Evolutionary conservation across 2,797 vertebrate genomes (phyloP), one percentile per base, ranked within the genome.

Genomic region (Lophius americanus): DNA sequence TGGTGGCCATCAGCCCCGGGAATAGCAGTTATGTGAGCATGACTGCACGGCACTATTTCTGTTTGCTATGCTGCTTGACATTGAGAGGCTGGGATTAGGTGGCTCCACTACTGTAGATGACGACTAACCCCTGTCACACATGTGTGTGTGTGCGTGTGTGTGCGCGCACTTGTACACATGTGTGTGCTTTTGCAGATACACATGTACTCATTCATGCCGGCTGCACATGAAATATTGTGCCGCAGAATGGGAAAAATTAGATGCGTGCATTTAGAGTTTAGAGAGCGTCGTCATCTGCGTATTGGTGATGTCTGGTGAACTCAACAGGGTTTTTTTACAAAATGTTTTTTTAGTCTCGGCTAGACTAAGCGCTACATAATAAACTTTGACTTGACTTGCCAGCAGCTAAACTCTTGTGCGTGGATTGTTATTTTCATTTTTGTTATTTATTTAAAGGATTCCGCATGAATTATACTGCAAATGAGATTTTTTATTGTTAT

Each of bases 21-120:
- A 93, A 93, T 92, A 93, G 92, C 88, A 91, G 87, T 85, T 90
- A 89, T 91, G 92, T 84, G 90, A 90, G 86, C 90, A 90, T 93
- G 92, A 92, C 92, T 85, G 81, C 91, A 91, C 82, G 4, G 63
- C 86, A 85, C 92, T 93, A 93, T 93, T 93, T 92, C 86, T 87
- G 91, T 91, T 85, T 75, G 80, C 80, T 75, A 73, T 75, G 85
- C 86, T 85, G 86, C 91, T 89, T 92, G 91, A 92, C 91, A 93
- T 92, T 92, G 91, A 92, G 88, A 91, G 86, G 85, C 82, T 49
- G 7, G 85, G 91, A 91, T 92, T 92, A 92, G 88, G 83, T 88
- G 87, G 89, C 88, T 88, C 82, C 81, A 89, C 85, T 88, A 91
- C 89, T 90, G 91, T 90, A 89, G 86, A 92, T 76, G 87, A 85